Evolutionary conservation across 2,888 invertebrate genomes (phyloP).

Genomic region (Dorcus parallelipipedus): DNA sequence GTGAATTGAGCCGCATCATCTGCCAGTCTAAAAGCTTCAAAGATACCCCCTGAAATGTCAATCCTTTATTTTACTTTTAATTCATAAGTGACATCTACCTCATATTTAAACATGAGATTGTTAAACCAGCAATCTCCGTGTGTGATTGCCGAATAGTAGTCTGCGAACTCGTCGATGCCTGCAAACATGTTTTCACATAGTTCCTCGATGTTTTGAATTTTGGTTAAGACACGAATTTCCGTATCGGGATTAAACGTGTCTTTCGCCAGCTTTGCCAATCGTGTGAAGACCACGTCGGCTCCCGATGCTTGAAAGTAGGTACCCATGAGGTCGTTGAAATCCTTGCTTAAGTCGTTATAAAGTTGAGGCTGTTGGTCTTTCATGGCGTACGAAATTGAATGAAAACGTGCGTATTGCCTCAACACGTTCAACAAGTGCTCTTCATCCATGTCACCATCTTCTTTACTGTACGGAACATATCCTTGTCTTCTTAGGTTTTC

Average conservation of each 20-base stretch:
- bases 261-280: neutral
- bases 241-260: neutral
- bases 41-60: neutral
- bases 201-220: neutral
- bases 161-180: conserved; percentile 1
- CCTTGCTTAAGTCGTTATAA: conserved; percentile 21
- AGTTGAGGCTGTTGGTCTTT: conserved; percentile 29
- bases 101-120: conserved; percentile 26
- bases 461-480: conserved; percentile 32
- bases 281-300: neutral
- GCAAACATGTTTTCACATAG: neutral
- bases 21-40: conserved; percentile 4
- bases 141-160: neutral
- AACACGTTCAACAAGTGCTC: conserved; percentile 31
- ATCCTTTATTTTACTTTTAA: neutral
- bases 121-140: conserved; percentile 16
- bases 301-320: neutral
- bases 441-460: conserved; percentile 28
- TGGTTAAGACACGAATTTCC: neutral
- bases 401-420: conserved; percentile 35
- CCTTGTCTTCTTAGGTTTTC: conserved; percentile 31
- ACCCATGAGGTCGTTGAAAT: neutral
- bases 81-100: neutral
- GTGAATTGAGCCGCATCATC: neutral
- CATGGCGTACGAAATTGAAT: conserved; percentile 35